Evolutionary conservation across 2,888 invertebrate genomes (phyloP).

Genomic region (Cataglyphis livida): DNA sequence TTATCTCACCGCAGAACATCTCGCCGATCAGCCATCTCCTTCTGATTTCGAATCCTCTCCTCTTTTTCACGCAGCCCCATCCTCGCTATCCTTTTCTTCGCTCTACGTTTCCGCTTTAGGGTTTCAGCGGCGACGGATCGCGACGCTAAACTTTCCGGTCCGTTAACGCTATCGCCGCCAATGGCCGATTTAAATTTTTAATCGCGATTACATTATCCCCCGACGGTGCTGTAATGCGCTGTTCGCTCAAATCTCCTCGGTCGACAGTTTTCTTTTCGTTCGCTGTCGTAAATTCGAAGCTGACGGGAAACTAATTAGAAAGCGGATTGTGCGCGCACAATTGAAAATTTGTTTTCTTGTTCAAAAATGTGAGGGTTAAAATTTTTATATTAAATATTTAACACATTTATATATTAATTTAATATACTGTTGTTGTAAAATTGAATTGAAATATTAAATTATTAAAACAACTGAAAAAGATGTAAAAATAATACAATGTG

Average conservation of each 20-base stretch:
- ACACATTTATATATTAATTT: no score
- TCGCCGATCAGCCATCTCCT: constrained; percentile 40
- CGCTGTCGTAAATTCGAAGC: background rate
- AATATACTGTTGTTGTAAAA: no score
- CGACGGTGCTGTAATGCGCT: background rate
- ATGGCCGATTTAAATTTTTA: constrained; percentile 46
- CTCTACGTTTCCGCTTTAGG: constrained; percentile 9
- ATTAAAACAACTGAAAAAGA: no score
- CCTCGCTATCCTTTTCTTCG: background rate
- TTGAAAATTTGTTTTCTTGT: no score
- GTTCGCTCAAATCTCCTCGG: background rate
- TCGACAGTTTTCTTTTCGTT: constrained; percentile 2
- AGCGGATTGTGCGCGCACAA: background rate
- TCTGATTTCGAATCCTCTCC: constrained; percentile 20
- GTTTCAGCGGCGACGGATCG: constrained; percentile 2
- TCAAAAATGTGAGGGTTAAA: no score
- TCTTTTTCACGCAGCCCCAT: background rate
- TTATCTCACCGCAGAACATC: constrained; percentile 46
- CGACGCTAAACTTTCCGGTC: constrained; percentile 17
- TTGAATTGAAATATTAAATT: no score
- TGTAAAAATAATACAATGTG: no score
- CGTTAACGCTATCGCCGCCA: constrained; percentile 33
- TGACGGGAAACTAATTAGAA: constrained; percentile 29
- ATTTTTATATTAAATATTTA: no score
- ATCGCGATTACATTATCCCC: constrained; percentile 2